Base-by-base conservation (phyloP, 2,888 invertebrate species). In the Apamea crenata region DNA sequence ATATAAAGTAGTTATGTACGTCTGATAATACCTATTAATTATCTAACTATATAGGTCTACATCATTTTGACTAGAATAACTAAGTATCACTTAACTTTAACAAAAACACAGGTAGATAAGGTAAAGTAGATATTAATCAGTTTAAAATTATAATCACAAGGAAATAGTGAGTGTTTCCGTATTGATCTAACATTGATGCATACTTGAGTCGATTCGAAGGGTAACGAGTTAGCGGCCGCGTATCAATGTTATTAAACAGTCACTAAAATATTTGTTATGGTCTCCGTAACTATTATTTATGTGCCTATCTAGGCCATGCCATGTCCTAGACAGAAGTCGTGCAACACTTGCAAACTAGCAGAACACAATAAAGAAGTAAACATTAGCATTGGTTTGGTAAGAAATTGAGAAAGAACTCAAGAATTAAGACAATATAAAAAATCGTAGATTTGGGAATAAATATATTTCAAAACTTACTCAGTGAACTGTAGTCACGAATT, bases 401-500 rank as follows among this genome's bases (percentile, higher is more conserved):
- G 0, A 63, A 44, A 18, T 72, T 36, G 66, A 63, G 40, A 69
- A 78, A 78, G 16, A 66, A 70, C 61, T 68, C 70, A 77, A 77
- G 16, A 66, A 68, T 65, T 63, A 36, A 56, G n/a, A 72, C n/a
- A 12, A 40, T 25, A 12, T 10, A 65, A 66, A 32, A 65, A 80
- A 73, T 40, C 25, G 12, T 63, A 69, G 14, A 32, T 44, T 73
- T 70, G 29, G 59, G 63, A 81, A 74, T 71, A 73, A 77, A 77
- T 44, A 77, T 44, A 77, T 77, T 66, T 77, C 68, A 80, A 72
- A 83, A 95, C 96, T 96, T 90, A 96, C 96, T 94, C 88, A 96
- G 89, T 82, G 94, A 92, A 86, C 77, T 92, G 85, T 95, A 96
- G 56, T 95, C 95, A 25, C 96, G 95, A 69, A 96, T 91, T 92